Evolutionary conservation across 53 echinoderm and acorn worm genomes (phyloP).

Genomic region (Echinometra lucunter): DNA sequence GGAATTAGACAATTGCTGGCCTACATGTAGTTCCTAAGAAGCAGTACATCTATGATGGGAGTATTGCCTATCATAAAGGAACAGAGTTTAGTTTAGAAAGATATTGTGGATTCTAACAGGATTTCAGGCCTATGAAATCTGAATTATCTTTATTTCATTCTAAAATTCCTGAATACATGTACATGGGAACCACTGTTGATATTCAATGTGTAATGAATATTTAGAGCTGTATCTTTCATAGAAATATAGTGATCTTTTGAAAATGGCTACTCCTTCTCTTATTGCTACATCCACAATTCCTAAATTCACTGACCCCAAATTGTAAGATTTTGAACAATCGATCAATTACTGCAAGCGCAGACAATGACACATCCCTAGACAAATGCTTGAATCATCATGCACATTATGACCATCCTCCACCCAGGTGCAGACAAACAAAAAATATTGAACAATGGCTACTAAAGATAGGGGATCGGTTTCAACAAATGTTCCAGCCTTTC

Average conservation of each 20-base stretch:
- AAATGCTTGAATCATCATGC: slow-evolving; percentile 1
- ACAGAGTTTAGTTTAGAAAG: too few relatives aligned
- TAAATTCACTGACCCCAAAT: too few relatives aligned
- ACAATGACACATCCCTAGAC: background rate
- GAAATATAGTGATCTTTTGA: background rate
- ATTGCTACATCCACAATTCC: background rate
- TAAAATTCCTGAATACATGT: too few relatives aligned
- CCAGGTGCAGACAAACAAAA: slow-evolving; percentile 34
- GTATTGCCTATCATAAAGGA: background rate
- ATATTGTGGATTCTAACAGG: too few relatives aligned
- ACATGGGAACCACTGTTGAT: background rate
- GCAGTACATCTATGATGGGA: background rate
- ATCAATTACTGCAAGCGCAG: slow-evolving; percentile 8
- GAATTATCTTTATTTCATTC: too few relatives aligned
- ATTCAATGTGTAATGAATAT: background rate
- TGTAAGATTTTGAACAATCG: background rate
- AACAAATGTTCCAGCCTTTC: slow-evolving; percentile 57
- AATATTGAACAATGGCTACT: slow-evolving; percentile 34
- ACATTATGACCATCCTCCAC: slow-evolving; percentile 11
- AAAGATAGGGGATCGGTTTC: background rate
- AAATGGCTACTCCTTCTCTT: background rate
- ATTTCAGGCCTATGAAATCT: background rate
- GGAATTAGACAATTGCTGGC: background rate
- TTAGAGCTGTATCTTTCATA: background rate
- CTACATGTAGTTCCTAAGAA: background rate